These are phyloP conservation scores for Rallus limicola DNA, from an alignment of 2,113 vertebrate species.

Conservation along the genomic window DNA sequence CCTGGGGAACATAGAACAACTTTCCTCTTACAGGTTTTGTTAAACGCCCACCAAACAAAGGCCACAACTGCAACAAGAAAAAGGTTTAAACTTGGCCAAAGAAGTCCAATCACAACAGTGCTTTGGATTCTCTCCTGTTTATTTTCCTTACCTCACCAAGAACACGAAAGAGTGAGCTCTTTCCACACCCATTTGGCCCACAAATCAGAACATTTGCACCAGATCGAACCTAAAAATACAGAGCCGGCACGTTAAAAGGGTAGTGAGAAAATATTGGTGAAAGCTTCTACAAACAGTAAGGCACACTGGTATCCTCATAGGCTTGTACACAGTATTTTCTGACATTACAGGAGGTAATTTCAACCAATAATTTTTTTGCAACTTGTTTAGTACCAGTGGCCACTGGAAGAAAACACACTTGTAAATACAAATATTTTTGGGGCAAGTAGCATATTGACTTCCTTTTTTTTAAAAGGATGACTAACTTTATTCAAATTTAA, in stretches of 20 bases:
- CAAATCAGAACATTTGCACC: conserved; percentile 97
- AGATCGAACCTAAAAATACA: conserved; percentile 84
- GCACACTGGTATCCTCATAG: background rate
- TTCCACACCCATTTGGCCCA: conserved; percentile 98
- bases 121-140: background rate
- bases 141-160: conserved; percentile 89
- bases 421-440: background rate
- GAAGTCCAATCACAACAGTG: background rate
- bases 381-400: background rate
- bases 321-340: background rate
- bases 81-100: background rate
- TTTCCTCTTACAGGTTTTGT: conserved; percentile 97
- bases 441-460: background rate
- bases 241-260: background rate
- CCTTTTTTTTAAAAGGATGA: background rate
- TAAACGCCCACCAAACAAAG: conserved; percentile 91
- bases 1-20: conserved; percentile 98
- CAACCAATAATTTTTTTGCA: background rate
- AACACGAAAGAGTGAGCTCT: conserved; percentile 95
- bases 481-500: background rate
- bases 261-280: background rate
- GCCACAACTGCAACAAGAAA: conserved; percentile 86
- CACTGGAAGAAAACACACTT: background rate
- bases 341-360: background rate
- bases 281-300: background rate